Percentiles rank a stretch among this genome's conserved stretches.
These are phyloP conservation scores for Agrotis segetum DNA, from an alignment of 2,888 invertebrate genomes.

Conservation along the genomic window DNA sequence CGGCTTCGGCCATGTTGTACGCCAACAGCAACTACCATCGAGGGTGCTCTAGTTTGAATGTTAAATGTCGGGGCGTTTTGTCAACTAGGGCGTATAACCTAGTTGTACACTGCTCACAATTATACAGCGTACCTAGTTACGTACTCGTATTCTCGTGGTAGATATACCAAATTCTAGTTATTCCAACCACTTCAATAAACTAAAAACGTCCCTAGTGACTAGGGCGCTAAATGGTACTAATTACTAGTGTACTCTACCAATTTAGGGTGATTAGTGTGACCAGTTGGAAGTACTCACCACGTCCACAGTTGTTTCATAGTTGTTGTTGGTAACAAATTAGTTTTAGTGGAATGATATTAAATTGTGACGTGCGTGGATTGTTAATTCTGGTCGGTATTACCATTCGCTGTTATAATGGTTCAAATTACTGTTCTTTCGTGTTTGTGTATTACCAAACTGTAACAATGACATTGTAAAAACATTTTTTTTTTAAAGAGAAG, in stretches of 20 bases:
- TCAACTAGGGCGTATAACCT: too few species aligned
- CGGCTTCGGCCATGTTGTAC: too few species aligned
- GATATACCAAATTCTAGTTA: background rate
- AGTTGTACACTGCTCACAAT: background rate
- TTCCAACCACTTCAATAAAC: conserved; percentile 25
- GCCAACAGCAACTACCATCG: too few species aligned
- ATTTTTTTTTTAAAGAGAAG: too few species aligned
- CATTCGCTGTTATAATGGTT: background rate
- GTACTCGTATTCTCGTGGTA: background rate
- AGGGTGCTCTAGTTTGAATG: too few species aligned
- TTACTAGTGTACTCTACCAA: conserved; percentile 45
- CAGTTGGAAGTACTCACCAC: conserved; percentile 47
- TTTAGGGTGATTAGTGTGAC: conserved; percentile 60
- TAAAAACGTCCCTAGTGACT: conserved; percentile 21
- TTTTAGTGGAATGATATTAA: conserved; percentile 31
- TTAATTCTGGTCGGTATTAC: conserved; percentile 10
- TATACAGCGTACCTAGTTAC: background rate
- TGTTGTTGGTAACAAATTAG: conserved; percentile 29
- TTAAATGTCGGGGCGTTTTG: too few species aligned
- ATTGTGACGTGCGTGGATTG: conserved; percentile 38
- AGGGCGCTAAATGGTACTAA: conserved; percentile 8
- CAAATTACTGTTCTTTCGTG: too few species aligned
- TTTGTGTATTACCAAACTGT: too few species aligned
- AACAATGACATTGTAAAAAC: too few species aligned
- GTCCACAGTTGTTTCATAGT: conserved; percentile 29